These are phyloP conservation scores for Hydropsyche tenuis DNA, from an alignment of 1,140 invertebrate genomes.

Conservation along the genomic window DNA sequence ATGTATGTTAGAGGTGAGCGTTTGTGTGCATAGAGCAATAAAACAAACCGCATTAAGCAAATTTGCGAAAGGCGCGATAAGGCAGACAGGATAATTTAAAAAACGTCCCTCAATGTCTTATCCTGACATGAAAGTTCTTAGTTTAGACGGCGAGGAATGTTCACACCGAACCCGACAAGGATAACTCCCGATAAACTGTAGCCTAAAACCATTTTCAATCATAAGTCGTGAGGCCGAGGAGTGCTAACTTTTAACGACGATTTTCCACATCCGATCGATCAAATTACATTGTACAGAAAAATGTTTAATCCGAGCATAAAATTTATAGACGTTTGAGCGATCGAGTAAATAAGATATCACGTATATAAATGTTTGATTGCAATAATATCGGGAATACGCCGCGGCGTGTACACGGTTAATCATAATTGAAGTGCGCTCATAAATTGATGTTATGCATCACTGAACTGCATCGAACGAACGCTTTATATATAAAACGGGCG, in stretches of 20 bases:
- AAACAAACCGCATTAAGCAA: constrained; percentile 45
- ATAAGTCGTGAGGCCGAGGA: constrained; percentile 14
- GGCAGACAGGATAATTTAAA: constrained; percentile 50
- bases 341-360: no score
- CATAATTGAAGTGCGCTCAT: no score
- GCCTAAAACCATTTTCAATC: constrained; percentile 42
- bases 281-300: not conserved
- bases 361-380: no score
- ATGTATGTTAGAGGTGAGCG: constrained; percentile 1
- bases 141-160: constrained; percentile 37
- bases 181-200: constrained; percentile 34
- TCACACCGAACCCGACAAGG: constrained; percentile 28
- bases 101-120: constrained; percentile 48
- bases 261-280: not conserved
- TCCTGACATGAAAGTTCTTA: constrained; percentile 40
- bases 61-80: constrained; percentile 33
- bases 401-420: no score
- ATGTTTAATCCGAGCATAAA: no score
- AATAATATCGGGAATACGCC: no score
- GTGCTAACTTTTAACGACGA: not conserved
- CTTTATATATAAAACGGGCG: no score
- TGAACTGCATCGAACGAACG: no score
- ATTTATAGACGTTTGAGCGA: no score
- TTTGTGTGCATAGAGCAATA: constrained; percentile 28
- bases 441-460: no score